Percentiles rank a stretch among this genome's conserved stretches.
These are phyloP conservation scores for Oreochromis grahami DNA, from an alignment of 2,797 vertebrate genomes.

Conservation along the genomic window DNA sequence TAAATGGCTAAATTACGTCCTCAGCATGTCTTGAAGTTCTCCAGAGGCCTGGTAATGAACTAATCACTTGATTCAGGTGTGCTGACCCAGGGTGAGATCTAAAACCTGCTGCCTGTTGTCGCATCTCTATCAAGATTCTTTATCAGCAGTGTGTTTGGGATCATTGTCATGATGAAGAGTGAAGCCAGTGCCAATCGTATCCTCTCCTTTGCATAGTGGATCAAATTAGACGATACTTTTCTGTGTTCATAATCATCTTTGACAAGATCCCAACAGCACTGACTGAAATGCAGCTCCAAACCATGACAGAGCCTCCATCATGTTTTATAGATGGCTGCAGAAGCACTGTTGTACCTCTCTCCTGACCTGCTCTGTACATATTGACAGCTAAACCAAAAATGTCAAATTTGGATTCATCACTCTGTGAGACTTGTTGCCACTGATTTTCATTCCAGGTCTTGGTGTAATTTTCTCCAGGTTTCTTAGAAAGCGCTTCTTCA, in stretches of 20 bases:
- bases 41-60: neutral
- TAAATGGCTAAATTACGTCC: accelerated
- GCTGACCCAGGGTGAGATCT: neutral
- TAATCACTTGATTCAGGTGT: neutral
- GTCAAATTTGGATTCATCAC: neutral
- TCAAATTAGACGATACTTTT: neutral
- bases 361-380: neutral
- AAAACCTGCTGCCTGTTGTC: neutral
- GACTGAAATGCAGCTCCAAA: neutral
- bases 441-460: neutral
- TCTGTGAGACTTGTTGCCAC: neutral
- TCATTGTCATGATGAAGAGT: neutral
- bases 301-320: neutral
- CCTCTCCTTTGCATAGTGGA: neutral
- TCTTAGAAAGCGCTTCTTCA: neutral
- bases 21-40: neutral
- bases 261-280: neutral
- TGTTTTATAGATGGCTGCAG: neutral
- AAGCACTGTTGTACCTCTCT: accelerated
- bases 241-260: neutral
- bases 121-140: neutral
- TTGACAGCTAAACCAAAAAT: neutral
- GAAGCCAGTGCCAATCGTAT: neutral
- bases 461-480: neutral
- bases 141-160: neutral